Conservation (phyloP, 2,888 invertebrate genomes). For the Pristionchus japonicus region DNA sequence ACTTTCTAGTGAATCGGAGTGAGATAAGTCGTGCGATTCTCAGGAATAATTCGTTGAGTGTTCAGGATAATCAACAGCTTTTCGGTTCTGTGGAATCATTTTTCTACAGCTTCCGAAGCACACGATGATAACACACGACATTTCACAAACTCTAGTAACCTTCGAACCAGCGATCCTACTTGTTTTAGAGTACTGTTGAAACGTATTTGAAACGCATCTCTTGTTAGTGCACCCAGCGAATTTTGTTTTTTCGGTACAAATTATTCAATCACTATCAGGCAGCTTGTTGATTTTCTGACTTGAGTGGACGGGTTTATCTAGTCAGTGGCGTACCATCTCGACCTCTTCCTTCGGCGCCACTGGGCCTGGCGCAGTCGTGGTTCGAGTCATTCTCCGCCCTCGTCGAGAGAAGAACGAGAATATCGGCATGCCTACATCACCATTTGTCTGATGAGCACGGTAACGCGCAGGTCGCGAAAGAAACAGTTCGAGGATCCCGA, state of each 20-base stretch:
- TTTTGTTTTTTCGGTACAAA: too few species aligned
- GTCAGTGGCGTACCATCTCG: background rate
- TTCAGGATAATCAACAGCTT: background rate
- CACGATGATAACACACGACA: too few species aligned
- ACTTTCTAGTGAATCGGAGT: background rate
- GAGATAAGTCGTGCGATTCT: background rate
- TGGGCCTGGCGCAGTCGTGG: background rate
- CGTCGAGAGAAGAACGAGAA: background rate
- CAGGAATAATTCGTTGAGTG: background rate
- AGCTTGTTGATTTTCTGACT: too few species aligned
- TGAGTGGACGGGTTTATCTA: background rate
- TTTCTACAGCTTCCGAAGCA: background rate
- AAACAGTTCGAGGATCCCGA: background rate
- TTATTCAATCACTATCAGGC: too few species aligned
- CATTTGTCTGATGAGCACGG: background rate
- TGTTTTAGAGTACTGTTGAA: too few species aligned
- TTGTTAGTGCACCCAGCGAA: too few species aligned
- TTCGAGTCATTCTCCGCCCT: background rate
- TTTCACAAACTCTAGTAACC: too few species aligned
- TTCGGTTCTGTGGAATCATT: background rate
- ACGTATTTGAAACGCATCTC: too few species aligned
- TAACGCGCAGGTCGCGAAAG: background rate
- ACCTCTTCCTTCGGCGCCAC: constrained; percentile 2
- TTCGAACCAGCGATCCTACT: too few species aligned
- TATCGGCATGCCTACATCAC: too few species aligned